A percentile compares a stretch with the other conserved stretches of the same genome.
Evolutionary conservation across 1,140 invertebrate genomes (phyloP).

Genomic region (Heliconius nattereri): DNA sequence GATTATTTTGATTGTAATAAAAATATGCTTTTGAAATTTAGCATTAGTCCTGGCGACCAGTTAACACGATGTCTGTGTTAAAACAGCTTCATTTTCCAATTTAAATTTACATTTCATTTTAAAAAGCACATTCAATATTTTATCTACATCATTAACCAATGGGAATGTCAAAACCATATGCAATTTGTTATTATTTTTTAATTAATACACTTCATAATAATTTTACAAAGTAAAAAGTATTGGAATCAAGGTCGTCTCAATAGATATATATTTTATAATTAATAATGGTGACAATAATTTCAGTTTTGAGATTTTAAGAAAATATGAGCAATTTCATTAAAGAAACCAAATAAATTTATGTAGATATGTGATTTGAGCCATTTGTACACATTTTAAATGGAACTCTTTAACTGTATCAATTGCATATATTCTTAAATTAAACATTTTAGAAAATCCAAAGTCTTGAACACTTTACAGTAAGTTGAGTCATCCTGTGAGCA

Average conservation of each 20-base stretch:
- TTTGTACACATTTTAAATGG: no score
- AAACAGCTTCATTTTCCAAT: neutral
- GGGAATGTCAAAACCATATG: constrained; percentile 32
- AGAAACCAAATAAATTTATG: neutral
- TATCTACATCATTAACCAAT: constrained; percentile 33
- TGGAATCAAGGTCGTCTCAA: neutral
- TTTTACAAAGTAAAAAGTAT: neutral
- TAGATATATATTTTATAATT: neutral
- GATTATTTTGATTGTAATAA: neutral
- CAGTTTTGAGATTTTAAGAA: no score
- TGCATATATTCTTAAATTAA: no score
- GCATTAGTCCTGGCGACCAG: neutral
- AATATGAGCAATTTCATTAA: neutral
- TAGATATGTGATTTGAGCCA: no score
- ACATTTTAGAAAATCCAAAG: no score
- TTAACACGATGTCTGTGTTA: neutral
- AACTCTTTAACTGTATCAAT: no score
- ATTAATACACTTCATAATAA: neutral
- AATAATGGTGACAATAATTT: neutral
- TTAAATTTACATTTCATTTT: neutral
- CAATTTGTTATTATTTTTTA: constrained; percentile 11
- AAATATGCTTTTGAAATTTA: neutral
- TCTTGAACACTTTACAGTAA: no score
- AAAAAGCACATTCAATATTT: constrained; percentile 26
- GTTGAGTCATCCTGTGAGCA: no score